Base-by-base conservation (phyloP, 1,140 invertebrate genomes). In the Dendroctonus ponderosae region DNA sequence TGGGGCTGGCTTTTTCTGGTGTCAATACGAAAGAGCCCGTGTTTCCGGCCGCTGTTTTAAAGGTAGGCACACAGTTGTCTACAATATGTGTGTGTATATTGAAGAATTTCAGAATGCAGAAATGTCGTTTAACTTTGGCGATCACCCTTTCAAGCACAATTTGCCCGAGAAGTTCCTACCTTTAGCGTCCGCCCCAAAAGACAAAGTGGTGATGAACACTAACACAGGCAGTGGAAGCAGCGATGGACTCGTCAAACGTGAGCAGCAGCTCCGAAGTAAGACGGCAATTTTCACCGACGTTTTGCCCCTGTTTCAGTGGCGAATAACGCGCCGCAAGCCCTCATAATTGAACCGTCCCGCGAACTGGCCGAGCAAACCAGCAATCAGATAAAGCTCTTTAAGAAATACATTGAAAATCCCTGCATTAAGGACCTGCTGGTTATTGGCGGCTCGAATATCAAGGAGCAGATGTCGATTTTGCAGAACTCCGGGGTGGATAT, bases 341-440 rank as follows among this genome's bases (percentile, higher is more conserved):
- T 97, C 60, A 93, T 97, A 52, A 95, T 98, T 76, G 95, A 97
- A 85, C 97, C 98, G 14, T 98, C 96, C 5, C 85, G 96, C 71
- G 97, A 99, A 83, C 83, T 99, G 69, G 98, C 97, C 14, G 95
- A 99, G 79, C 97, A 97, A 80, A 98, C 96, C 0, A 91, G 85
- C 70, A 88, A 89, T 75, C 94, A 99, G 82, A 90, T 99, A 56
- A 85, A 90, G 69, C 91, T 92, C 79, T 98, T 99, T 75, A 94
- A 92, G 77, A 91, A 90, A 76, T 84, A 96, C 79, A 71, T 99
- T 11, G 86, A 87, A 51, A 86, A 92, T 78, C 95, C 96, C 0
- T 80, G 80, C 64, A 81, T 98, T 14, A 81, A 82, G 71, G 91
- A 93, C 67, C 77, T 97, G 15, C 80, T 98, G 5, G 87, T 98